Conservation (phyloP, 2,888 invertebrate genomes). For the Parascotia fuliginaria region DNA sequence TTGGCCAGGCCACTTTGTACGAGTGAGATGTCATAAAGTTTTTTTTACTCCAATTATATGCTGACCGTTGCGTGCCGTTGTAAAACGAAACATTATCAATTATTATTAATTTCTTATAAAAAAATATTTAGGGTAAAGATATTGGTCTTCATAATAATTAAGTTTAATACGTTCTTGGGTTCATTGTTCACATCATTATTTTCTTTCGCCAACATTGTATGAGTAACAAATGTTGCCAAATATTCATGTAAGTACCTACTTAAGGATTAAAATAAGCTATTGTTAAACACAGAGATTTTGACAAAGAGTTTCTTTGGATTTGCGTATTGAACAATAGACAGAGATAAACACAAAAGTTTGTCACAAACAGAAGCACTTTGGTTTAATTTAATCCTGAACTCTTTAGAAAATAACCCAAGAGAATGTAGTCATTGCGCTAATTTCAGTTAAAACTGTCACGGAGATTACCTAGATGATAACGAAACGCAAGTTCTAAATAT, state of each 20-base stretch:
- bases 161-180: slow-evolving; percentile 4
- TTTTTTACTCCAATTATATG: slow-evolving; percentile 63
- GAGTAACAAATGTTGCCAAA: slow-evolving; percentile 2
- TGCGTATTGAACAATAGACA: slow-evolving; percentile 41
- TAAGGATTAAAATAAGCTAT: slow-evolving; percentile 34
- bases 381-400: slow-evolving; percentile 19
- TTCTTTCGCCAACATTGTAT: slow-evolving; percentile 2
- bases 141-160: slow-evolving; percentile 6
- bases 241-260: slow-evolving; percentile 10
- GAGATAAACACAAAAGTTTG: slow-evolving; percentile 31
- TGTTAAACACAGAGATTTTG: slow-evolving; percentile 36
- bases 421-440: slow-evolving; percentile 52
- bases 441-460: slow-evolving; percentile 60
- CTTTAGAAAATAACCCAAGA: slow-evolving; percentile 26
- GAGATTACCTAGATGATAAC: slow-evolving; percentile 79
- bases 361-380: slow-evolving; percentile 40
- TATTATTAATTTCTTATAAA: slow-evolving; percentile 39
- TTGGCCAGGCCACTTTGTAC: slow-evolving; percentile 76
- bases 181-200: slow-evolving; percentile 1
- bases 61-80: slow-evolving; percentile 66
- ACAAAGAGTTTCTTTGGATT: slow-evolving; percentile 41
- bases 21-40: slow-evolving; percentile 84
- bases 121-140: slow-evolving; percentile 26
- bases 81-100: slow-evolving; percentile 69
- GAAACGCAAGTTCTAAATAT: slow-evolving; percentile 72